phyloP scores from a whole-genome alignment of 2,797 vertebrate species.

The Halcyon smyrnensis region DNA sequence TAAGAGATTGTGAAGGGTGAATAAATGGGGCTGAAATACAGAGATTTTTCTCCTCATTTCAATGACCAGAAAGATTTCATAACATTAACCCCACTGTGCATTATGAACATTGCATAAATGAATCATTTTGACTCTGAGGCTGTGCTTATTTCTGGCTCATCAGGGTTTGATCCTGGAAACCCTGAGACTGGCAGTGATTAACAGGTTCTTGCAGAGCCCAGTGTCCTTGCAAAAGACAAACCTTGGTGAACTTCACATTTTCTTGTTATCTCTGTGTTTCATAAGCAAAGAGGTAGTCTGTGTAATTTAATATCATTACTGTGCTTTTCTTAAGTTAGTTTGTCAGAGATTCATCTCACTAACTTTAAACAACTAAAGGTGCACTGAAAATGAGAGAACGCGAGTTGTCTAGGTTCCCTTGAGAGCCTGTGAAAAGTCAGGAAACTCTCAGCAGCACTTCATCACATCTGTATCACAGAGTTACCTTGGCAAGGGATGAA shows the following conservation, averaged over 20 bases:
- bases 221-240: neutral
- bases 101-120: neutral
- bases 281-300: neutral
- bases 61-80: neutral
- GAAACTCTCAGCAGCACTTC: constrained; percentile 33
- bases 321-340: neutral
- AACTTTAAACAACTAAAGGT: neutral
- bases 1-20: neutral
- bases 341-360: constrained; percentile 20
- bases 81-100: neutral
- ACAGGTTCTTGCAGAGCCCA: neutral
- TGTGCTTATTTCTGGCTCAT: neutral
- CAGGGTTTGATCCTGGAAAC: neutral
- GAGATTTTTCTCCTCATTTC: neutral
- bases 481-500: constrained; percentile 36
- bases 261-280: neutral
- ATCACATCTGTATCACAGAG: constrained; percentile 18
- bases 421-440: constrained; percentile 1
- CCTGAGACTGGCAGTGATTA: neutral
- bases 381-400: constrained; percentile 23
- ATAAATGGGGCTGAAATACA: neutral
- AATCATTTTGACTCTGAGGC: neutral
- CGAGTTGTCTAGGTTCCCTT: neutral
- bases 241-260: neutral
- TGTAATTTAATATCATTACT: neutral